A percentile compares a stretch with the other conserved stretches of the same genome.
Conservation (phyloP, 35 echinoderm and acorn worm species). For the Anneissia japonica region DNA sequence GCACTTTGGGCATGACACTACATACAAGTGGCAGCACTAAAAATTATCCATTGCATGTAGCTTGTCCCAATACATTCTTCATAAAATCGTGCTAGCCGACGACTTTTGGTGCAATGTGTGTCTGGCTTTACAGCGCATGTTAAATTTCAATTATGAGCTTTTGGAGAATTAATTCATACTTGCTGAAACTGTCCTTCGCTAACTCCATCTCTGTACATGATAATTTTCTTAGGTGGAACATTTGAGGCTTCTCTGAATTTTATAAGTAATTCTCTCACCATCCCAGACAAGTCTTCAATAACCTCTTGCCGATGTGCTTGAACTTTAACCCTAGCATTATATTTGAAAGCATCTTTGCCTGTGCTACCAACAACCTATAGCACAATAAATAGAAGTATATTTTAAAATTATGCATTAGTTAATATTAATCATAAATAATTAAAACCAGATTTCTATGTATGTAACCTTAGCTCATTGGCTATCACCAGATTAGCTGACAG, state of each 20-base stretch:
- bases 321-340: conserved; percentile 81
- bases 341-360: conserved; percentile 75
- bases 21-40: no score
- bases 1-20: no score
- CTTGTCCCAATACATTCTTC: no score
- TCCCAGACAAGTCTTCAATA: conserved; percentile 68
- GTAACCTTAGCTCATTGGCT: no score
- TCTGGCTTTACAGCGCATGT: no score
- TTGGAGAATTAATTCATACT: conserved; percentile 36
- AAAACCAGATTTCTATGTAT: no score
- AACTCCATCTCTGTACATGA: conserved; percentile 94
- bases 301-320: conserved; percentile 92
- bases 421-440: no score
- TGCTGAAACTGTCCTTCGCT: conserved; percentile 97
- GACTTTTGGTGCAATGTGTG: no score
- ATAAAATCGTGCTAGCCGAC: no score
- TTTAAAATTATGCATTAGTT: not conserved
- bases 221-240: conserved; percentile 75
- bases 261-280: conserved; percentile 84
- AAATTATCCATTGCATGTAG: no score
- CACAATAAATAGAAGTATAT: not conserved
- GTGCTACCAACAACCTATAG: conserved; percentile 87
- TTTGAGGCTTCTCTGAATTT: conserved; percentile 70
- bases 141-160: no score
- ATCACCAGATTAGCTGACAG: no score